Percentiles rank a stretch among this genome's conserved stretches.
These are phyloP conservation scores for Mycogona germanica DNA, from an alignment of 2,888 invertebrate species.

Conservation along the genomic window DNA sequence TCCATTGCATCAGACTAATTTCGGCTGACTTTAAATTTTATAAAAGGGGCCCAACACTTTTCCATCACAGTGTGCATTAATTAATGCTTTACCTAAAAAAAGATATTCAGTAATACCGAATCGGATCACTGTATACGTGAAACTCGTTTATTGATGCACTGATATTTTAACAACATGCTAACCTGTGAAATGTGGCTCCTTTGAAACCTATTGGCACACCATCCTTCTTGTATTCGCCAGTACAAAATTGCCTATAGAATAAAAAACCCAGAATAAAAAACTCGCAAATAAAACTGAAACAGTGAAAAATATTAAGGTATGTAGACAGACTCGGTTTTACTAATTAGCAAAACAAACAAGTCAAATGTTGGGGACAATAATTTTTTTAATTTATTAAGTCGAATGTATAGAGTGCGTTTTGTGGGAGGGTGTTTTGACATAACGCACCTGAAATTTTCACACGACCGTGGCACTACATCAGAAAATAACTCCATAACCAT, in stretches of 20 bases:
- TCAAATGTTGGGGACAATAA: too few relatives aligned
- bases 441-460: constrained; percentile 69
- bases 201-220: constrained; percentile 95
- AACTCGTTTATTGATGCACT: not conserved
- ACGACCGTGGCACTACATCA: constrained; percentile 91
- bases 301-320: too few relatives aligned
- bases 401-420: too few relatives aligned
- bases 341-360: too few relatives aligned
- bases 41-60: too few relatives aligned
- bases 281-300: too few relatives aligned
- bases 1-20: too few relatives aligned
- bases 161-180: constrained; percentile 6
- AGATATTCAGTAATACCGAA: not conserved
- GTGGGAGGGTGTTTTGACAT: too few relatives aligned
- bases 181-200: constrained; percentile 81
- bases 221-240: constrained; percentile 92
- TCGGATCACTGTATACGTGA: not conserved
- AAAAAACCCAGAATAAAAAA: not conserved
- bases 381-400: too few relatives aligned
- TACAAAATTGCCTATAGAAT: constrained; percentile 67
- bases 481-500: constrained; percentile 98
- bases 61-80: not conserved
- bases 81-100: not conserved
- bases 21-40: too few relatives aligned
- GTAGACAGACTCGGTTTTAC: too few relatives aligned